Evolutionary conservation across 2,888 invertebrate genomes (phyloP).

Genomic region (Tetropium fuscum): DNA sequence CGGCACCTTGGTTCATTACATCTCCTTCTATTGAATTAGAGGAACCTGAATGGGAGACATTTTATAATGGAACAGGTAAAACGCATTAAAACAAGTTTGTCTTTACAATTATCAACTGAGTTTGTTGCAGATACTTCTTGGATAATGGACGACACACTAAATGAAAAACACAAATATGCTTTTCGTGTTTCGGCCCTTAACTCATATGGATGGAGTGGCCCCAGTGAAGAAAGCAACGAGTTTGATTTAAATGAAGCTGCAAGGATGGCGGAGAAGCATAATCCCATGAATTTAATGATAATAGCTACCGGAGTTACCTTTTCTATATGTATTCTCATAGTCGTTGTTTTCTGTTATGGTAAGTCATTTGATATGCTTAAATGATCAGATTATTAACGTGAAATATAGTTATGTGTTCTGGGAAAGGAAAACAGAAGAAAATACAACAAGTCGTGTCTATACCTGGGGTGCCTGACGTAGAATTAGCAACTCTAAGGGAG

Average conservation of each 20-base stretch:
- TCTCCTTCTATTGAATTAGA: slow-evolving; percentile 70
- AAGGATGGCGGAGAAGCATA: slow-evolving; percentile 68
- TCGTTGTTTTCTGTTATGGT: slow-evolving; percentile 69
- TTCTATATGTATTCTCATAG: slow-evolving; percentile 63
- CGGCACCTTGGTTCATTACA: slow-evolving; percentile 60
- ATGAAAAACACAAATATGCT: slow-evolving; percentile 72
- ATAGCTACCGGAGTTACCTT: slow-evolving; percentile 75
- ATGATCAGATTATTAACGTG: neutral
- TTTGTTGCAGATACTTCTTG: slow-evolving; percentile 77
- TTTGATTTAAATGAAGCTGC: slow-evolving; percentile 68
- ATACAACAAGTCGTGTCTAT: slow-evolving; percentile 64
- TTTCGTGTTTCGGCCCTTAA: slow-evolving; percentile 86
- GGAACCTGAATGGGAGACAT: slow-evolving; percentile 71
- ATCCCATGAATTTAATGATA: slow-evolving; percentile 68
- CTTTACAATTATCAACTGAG: neutral
- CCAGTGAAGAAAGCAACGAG: slow-evolving; percentile 76
- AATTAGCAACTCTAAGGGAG: slow-evolving; percentile 87
- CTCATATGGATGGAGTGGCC: slow-evolving; percentile 84
- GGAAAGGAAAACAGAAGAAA: slow-evolving; percentile 75
- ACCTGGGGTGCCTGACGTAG: slow-evolving; percentile 75
- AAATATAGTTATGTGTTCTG: slow-evolving; percentile 46
- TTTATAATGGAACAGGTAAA: slow-evolving; percentile 84
- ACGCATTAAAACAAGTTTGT: slow-evolving; percentile 5
- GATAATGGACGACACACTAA: slow-evolving; percentile 78
- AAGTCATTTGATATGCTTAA: slow-evolving; percentile 53